These are phyloP conservation scores for Heliocidaris erythrogramma DNA, from an alignment of 35 echinoderm and acorn worm genomes.

Conservation along the genomic window DNA sequence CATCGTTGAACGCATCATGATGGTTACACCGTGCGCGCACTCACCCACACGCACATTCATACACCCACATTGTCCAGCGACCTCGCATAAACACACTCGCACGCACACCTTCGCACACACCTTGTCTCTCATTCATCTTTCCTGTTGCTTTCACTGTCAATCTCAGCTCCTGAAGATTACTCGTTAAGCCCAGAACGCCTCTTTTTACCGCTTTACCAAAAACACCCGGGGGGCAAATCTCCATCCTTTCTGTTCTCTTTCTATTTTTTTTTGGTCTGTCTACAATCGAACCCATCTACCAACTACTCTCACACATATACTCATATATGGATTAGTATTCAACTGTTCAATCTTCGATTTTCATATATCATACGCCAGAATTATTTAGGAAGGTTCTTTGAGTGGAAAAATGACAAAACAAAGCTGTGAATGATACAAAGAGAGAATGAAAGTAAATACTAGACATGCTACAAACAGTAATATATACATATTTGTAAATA, in stretches of 20 bases:
- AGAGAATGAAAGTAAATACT: too few relatives aligned
- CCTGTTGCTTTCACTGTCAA: slow-evolving; percentile 48
- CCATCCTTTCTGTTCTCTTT: not conserved
- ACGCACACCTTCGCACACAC: slow-evolving; percentile 1
- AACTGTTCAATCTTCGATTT: not conserved
- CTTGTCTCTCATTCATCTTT: slow-evolving; percentile 42
- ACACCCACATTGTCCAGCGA: not conserved
- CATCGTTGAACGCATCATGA: not conserved
- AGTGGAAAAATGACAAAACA: too few relatives aligned
- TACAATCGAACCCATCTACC: not conserved
- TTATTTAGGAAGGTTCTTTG: too few relatives aligned
- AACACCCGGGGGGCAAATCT: slow-evolving; percentile 7
- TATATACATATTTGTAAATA: too few relatives aligned
- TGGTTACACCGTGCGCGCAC: not conserved
- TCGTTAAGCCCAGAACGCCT: slow-evolving; percentile 40
- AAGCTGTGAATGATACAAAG: too few relatives aligned
- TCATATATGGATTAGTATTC: not conserved
- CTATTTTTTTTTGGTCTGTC: not conserved
- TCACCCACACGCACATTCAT: not conserved
- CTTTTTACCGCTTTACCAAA: slow-evolving; percentile 41
- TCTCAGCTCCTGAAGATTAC: slow-evolving; percentile 36
- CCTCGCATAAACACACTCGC: not conserved
- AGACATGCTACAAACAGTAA: too few relatives aligned
- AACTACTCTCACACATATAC: not conserved
- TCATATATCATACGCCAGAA: not conserved